These are phyloP conservation scores for Drosophila pseudoobscura DNA, from an alignment of 1,140 invertebrate genomes.

Conservation along the genomic window DNA sequence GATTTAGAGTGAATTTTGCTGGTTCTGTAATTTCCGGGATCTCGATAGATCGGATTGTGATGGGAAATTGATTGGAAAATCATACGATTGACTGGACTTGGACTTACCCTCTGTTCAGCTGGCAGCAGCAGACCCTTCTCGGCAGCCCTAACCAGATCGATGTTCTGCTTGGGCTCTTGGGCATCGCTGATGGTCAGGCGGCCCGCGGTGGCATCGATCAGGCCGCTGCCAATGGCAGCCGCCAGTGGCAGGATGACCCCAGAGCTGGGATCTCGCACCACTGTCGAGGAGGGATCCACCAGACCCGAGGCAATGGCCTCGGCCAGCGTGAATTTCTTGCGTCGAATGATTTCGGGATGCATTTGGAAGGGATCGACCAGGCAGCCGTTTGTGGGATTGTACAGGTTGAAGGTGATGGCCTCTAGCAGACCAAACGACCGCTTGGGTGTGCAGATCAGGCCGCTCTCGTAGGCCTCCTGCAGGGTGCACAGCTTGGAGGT, in stretches of 20 bases:
- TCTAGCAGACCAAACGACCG: conserved; percentile 91
- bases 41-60: conserved; percentile 19
- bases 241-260: conserved; percentile 90
- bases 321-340: conserved; percentile 88
- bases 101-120: conserved; percentile 96
- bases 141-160: conserved; percentile 94
- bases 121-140: conserved; percentile 94
- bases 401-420: conserved; percentile 91
- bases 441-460: conserved; percentile 90
- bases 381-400: conserved; percentile 90
- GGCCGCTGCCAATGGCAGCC: conserved; percentile 90
- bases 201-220: conserved; percentile 90
- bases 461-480: conserved; percentile 89
- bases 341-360: conserved; percentile 86
- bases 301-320: conserved; percentile 91
- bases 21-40: conserved; percentile 58
- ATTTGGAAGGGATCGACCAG: conserved; percentile 91
- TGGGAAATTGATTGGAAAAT: conserved; percentile 36
- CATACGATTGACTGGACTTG: conserved; percentile 9
- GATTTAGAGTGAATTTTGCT: conserved; percentile 50
- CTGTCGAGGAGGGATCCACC: conserved; percentile 92
- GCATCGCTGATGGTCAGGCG: conserved; percentile 86
- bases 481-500: conserved; percentile 92
- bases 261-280: conserved; percentile 91
- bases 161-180: conserved; percentile 86